phyloP scores from a whole-genome alignment of 2,888 invertebrate species.

The Rhaphigaster nebulosa region DNA sequence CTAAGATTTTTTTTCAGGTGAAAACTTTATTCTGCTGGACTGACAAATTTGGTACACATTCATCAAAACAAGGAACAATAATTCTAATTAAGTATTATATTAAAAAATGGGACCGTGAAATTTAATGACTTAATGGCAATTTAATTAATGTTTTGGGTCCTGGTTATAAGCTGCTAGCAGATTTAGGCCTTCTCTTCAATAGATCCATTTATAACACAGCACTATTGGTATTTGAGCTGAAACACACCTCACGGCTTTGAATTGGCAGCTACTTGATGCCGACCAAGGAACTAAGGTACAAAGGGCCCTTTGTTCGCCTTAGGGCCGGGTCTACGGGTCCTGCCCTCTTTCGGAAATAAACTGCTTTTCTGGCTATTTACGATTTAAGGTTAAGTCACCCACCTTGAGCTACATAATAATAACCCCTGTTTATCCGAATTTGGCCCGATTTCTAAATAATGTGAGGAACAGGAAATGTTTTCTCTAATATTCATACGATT shows the following conservation, averaged over 20 bases:
- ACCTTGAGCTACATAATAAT: neutral
- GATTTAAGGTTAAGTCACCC: neutral
- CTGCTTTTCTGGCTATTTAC: constrained; percentile 14
- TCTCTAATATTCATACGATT: too few species aligned
- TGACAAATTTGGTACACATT: too few species aligned
- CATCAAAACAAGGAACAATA: too few species aligned
- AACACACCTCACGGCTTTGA: neutral
- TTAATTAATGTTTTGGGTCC: neutral
- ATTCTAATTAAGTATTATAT: too few species aligned
- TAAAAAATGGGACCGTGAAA: too few species aligned
- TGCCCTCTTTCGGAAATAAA: neutral
- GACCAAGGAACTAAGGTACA: neutral
- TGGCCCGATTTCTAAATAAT: too few species aligned
- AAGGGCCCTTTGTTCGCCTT: constrained; percentile 8
- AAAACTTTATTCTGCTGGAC: too few species aligned
- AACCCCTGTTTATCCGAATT: neutral
- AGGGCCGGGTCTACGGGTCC: neutral
- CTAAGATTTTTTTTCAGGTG: too few species aligned
- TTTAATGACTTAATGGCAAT: too few species aligned
- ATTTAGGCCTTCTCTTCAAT: neutral
- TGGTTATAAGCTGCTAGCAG: neutral
- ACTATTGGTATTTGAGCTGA: neutral
- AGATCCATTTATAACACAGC: neutral
- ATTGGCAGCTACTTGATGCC: constrained; percentile 25
- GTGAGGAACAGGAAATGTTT: too few species aligned